Base-by-base conservation (phyloP, 92 coral and sea anemone genomes). In the Desmophyllum pertusum region DNA sequence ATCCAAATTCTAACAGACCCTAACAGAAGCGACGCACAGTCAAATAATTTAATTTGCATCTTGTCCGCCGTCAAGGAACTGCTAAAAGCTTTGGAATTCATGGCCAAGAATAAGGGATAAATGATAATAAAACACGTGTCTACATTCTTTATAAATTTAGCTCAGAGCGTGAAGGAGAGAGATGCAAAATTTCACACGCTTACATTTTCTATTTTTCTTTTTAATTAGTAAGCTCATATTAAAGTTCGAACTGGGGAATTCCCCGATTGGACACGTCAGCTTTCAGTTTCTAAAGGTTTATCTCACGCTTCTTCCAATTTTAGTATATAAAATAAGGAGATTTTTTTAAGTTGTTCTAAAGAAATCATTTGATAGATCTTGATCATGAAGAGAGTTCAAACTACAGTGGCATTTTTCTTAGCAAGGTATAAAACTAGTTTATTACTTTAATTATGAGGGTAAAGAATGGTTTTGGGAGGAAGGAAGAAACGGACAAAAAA, bases 341-440 rank as follows among this genome's bases (percentile, higher is more conserved):
- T 21, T 55, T 55, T 55, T 55, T 18, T 21, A 53, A 23, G 63
- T 23, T 59, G n/a, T 59, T 59, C 46, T 40, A 51, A 10, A 38
- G 36, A 42, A 42, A 72, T 41, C 3, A 27, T n/a, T 41, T 11
- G 3, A 35, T 18, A 4, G 35, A 42, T 10, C 30, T 42, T 13
- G 55, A 72, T 23, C 43, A 6, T 33, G 6, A n/a, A 52, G 19
- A 51, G 64, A 35, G n/a, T 3, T 18, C 29, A 18, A 35, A 51
- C n/a, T 18, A 18, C 13, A 29, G 30, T 74, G 43, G 62, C 21
- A 14, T 18, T 50, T 18, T 30, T 74, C 29, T 17, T 31, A 5
- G 63, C 43, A 31, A 74, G 63, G 63, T 74, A 45, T 38, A 18
- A n/a, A n/a, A n/a, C n/a, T n/a, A n/a, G n/a, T n/a, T n/a, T n/a